Evolutionary conservation across 2,888 invertebrate genomes (phyloP).

Genomic region (Malthinus seriepunctatus): DNA sequence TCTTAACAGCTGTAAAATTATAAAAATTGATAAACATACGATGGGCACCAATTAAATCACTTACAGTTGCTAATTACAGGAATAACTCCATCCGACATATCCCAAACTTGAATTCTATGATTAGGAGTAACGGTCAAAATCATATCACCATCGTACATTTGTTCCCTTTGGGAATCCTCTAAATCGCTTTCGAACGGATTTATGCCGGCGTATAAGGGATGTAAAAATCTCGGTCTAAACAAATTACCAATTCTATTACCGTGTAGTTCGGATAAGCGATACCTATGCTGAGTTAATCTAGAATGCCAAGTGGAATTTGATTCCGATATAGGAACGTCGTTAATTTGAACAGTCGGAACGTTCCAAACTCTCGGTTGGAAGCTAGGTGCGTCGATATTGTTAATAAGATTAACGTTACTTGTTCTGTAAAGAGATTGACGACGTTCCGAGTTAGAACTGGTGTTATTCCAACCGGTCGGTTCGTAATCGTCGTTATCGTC

Average conservation of each 20-base stretch:
- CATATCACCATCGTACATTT: slow-evolving; percentile 51
- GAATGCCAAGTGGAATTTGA: slow-evolving; percentile 37
- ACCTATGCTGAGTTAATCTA: slow-evolving; percentile 35
- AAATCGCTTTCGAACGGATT: slow-evolving; percentile 52
- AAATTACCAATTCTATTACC: slow-evolving; percentile 41
- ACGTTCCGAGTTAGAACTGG: slow-evolving; percentile 10
- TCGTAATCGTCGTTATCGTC: slow-evolving; percentile 33
- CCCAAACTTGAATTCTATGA: slow-evolving; percentile 85
- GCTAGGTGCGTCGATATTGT: slow-evolving; percentile 30
- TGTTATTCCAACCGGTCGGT: slow-evolving; percentile 27
- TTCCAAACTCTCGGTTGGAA: slow-evolving; percentile 31
- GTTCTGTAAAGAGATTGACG: slow-evolving; percentile 31
- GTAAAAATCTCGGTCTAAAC: slow-evolving; percentile 51
- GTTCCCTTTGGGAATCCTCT: slow-evolving; percentile 50
- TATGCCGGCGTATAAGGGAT: slow-evolving; percentile 58
- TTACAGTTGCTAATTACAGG: slow-evolving; percentile 76
- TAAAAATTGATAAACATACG: background rate
- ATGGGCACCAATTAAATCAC: slow-evolving; percentile 39
- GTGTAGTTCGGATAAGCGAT: slow-evolving; percentile 45
- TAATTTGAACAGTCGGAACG: slow-evolving; percentile 65
- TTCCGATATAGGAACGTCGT: slow-evolving; percentile 60
- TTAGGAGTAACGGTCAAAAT: slow-evolving; percentile 66
- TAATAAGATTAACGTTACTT: slow-evolving; percentile 33
- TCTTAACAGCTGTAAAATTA: slow-evolving; percentile 62
- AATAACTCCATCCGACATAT: slow-evolving; percentile 70